phyloP scores from a whole-genome alignment of 1,140 invertebrate species.

The Tigriopus japonicus region DNA sequence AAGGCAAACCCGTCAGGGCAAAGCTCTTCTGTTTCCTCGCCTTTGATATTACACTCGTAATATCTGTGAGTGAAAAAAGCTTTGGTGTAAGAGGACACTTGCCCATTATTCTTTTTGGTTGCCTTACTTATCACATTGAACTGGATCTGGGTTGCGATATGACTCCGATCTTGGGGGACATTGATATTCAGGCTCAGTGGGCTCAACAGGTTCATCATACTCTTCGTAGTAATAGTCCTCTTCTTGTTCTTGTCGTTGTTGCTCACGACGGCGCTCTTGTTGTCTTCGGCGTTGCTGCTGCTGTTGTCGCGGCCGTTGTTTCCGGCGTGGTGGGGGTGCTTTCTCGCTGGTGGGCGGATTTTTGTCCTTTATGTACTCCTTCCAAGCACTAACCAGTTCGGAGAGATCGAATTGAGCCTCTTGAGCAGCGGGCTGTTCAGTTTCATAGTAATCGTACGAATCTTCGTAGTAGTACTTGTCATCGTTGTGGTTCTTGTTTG shows the following conservation, averaged over 20 bases:
- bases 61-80: neutral
- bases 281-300: neutral
- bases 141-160: neutral
- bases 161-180: neutral
- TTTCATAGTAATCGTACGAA: constrained; percentile 5
- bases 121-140: constrained; percentile 7
- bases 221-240: neutral
- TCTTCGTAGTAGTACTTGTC: neutral
- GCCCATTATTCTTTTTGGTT: neutral
- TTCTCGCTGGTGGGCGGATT: neutral
- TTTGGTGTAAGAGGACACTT: neutral
- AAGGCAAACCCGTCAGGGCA: constrained; percentile 6
- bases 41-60: constrained; percentile 12
- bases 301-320: neutral
- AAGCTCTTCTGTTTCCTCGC: constrained; percentile 3
- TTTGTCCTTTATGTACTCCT: constrained; percentile 2
- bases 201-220: neutral
- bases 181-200: neutral
- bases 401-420: neutral
- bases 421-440: neutral
- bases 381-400: neutral
- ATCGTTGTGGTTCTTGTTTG: too few species aligned
- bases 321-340: neutral
- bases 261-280: too few species aligned
- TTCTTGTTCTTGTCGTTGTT: neutral